Base-by-base conservation (phyloP, 2,888 invertebrate genomes). In the Terebella lapidaria region DNA sequence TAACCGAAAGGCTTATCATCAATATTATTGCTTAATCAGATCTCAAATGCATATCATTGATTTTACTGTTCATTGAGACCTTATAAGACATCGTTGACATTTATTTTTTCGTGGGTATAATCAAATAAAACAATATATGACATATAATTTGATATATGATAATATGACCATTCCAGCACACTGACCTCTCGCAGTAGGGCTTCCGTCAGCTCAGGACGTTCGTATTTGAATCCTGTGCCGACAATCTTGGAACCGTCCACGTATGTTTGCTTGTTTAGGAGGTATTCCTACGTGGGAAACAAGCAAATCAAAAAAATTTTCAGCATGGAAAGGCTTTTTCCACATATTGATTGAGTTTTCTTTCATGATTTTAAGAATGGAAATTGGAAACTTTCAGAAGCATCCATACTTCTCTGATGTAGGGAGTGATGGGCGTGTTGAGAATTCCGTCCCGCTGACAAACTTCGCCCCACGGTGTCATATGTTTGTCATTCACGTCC, bases 401-500 rank as follows among this genome's bases (percentile, higher is more conserved):
- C n/a, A n/a, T n/a, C n/a, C 45, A 61, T 67, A 79, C 92, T 67
- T 87, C 86, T 70, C 90, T 89, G 75, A 94, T 88, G 75, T 89
- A 91, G 0, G 94, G 94, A 63, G 91, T 91, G 1, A 94, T 84
- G 1, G 94, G 94, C 24, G 93, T 90, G 82, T 92, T 93, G 65
- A 84, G 82, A 28, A 94, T 86, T 51, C 84, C 84, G 79, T 90
- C 88, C 65, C 83, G 83, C 65, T 87, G 85, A 77, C 94, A 94
- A 28, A 90, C 86, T 74, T 89, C 89, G 0, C 92, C 92, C 94
- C 94, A 94, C 22, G 93, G 92, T 0, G 86, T 87, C 83, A 94
- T 86, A 79, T 94, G 94, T 77, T 93, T 93, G 81, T 94, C 94
- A 79, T 94, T 94, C 0, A 92, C 91, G 73, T 94, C 92, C 70